Evolutionary conservation across 2,113 vertebrate genomes (phyloP).

Genomic region (Psephotus haematonotus): DNA sequence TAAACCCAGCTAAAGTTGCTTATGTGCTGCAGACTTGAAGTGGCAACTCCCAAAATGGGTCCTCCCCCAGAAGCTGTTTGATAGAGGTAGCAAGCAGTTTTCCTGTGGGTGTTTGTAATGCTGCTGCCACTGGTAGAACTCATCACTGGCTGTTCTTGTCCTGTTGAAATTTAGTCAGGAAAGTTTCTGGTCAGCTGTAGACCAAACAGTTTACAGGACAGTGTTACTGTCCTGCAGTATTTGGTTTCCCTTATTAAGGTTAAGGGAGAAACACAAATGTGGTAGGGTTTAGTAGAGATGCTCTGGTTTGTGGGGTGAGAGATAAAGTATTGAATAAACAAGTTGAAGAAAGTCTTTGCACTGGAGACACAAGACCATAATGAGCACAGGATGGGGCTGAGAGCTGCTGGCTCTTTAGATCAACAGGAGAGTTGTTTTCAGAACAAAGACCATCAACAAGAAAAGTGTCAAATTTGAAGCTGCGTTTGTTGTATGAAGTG

Average conservation of each 20-base stretch:
- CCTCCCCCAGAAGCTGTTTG: neutral
- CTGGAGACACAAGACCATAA: neutral
- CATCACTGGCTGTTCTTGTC: neutral
- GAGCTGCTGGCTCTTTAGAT: slow-evolving; percentile 1
- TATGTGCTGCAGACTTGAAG: neutral
- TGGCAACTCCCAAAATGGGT: neutral
- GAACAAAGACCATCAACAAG: slow-evolving; percentile 31
- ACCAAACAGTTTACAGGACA: neutral
- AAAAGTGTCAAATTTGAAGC: slow-evolving; percentile 42
- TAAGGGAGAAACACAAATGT: neutral
- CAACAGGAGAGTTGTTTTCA: slow-evolving; percentile 45
- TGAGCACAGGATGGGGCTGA: neutral
- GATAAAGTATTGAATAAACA: neutral
- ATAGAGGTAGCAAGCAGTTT: neutral
- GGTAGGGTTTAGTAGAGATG: neutral
- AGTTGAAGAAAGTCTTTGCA: neutral
- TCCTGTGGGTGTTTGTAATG: neutral
- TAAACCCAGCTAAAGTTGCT: neutral
- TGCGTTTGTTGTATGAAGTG: slow-evolving; percentile 62
- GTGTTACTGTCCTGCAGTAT: neutral
- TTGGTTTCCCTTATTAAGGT: neutral
- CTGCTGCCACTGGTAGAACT: neutral
- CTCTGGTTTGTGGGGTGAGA: neutral
- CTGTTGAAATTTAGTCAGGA: neutral
- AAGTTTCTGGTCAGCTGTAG: neutral